Percentiles rank a stretch among this genome's conserved stretches.
Conservation (phyloP, 2,113 vertebrate species). For the cattle (Bos taurus) region ARS-UCD2.0 NC_037352.1:18805001-18805500, state of each 20-base stretch:
- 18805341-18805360: neutral
- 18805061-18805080: slow-evolving; percentile 58
- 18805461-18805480: neutral
- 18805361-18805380: neutral
- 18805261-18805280: neutral
- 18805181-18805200: neutral
- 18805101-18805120: slow-evolving; percentile 34
- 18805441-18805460: neutral
- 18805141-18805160: slow-evolving; percentile 5
- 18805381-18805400: neutral
- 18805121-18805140: slow-evolving; percentile 29
- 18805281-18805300: neutral
- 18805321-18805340: neutral
- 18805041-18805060: slow-evolving; percentile 26
- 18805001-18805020: slow-evolving; percentile 45
- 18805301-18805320: neutral
- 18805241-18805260: neutral
- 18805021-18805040: slow-evolving; percentile 25
- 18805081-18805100: slow-evolving; percentile 46
- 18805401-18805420: neutral
- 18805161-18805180: neutral
- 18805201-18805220: neutral
- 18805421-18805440: neutral
- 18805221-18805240: neutral
- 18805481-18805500: neutral